Base-by-base conservation (phyloP, 1,140 invertebrate genomes). In the Samia ricini region DNA sequence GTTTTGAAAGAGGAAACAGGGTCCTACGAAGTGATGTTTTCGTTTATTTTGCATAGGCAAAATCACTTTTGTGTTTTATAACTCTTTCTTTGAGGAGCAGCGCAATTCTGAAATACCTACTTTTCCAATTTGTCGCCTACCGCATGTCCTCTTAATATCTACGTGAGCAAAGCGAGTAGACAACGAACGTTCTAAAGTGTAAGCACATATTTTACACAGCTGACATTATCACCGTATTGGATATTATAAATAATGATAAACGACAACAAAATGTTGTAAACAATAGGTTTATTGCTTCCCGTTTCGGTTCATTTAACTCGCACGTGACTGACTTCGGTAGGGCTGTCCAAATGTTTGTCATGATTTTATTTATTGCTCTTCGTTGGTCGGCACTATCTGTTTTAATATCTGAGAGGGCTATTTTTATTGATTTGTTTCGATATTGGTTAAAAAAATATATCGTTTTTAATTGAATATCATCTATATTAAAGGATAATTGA, bases 181-280 rank as follows among this genome's bases (percentile, higher is more conserved):
- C 10, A 42, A 42, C 15, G n/a, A 12, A 42, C 15, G 33, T 42
- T 42, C 51, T 15, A 23, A 52, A 52, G 51, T 52, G 51, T 52
- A 52, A 21, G 51, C 20, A 8, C 51, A 52, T 52, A 52, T 52
- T 52, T 52, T 23, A 52, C 20, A 52, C 7, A 22, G 68, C 66
- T 18, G 55, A 60, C 49, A 63, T 74, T 74, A 74, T 67, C 65
- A 57, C 54, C 51, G 62, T 61, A 63, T 66, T 56, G 56, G 60
- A 71, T 71, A 70, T 76, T 73, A 72, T 79, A 83, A 85, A 80
- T 83, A 86, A 81, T 83, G 82, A 88, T 85, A 84, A 85, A 85
- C 71, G 77, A 77, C 72, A 80, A 74, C 72, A 77, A 79, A 86
- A 81, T 73, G 71, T 71, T 81, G 72, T 81, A 78, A 82, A 79